Conservation (phyloP, 53 echinoderm and acorn worm species). For the Paracentrotus lividus region DNA sequence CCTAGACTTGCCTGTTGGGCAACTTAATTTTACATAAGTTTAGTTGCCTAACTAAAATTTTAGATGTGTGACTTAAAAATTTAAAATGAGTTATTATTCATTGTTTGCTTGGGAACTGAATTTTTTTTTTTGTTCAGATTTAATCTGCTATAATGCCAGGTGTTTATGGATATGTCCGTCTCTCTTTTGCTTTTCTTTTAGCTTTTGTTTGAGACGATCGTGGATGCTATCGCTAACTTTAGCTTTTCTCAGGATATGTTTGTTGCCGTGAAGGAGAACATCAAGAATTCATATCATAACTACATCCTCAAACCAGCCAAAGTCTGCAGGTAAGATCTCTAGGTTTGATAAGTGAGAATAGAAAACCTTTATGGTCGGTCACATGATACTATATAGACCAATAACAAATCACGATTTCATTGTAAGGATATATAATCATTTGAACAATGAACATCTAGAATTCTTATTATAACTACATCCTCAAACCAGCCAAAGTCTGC, state of each 20-base stretch:
- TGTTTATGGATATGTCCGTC: neutral
- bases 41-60: no score
- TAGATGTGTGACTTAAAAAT: no score
- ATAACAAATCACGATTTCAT: no score
- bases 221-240: conserved; percentile 89
- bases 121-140: neutral
- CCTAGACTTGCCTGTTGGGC: no score
- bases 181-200: conserved; percentile 15
- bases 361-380: no score
- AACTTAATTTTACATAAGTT: no score
- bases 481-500: conserved; percentile 91
- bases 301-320: conserved; percentile 93
- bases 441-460: conserved; percentile 83
- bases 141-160: neutral
- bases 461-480: conserved; percentile 95
- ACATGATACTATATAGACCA: no score
- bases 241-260: conserved; percentile 87
- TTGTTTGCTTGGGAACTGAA: no score
- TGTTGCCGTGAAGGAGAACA: conserved; percentile 90
- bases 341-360: no score
- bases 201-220: conserved; percentile 93
- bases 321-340: conserved; percentile 94
- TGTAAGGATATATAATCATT: no score
- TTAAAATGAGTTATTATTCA: no score
- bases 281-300: conserved; percentile 92